Evolutionary conservation across 2,888 invertebrate genomes (phyloP).

Genomic region (Augiades crinisus): DNA sequence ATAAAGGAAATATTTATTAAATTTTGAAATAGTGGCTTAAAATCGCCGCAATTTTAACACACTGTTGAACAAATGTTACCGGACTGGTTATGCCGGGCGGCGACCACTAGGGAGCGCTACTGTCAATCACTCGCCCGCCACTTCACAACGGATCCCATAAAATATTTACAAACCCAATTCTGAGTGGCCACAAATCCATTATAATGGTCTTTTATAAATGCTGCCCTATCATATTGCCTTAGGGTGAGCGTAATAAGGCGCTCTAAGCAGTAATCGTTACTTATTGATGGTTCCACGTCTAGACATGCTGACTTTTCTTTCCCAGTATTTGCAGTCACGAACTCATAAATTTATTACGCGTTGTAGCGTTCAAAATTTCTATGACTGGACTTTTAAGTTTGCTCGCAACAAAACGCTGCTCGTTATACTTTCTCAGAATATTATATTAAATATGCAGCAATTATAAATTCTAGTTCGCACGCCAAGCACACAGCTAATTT

Average conservation of each 20-base stretch:
- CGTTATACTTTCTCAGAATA: neutral
- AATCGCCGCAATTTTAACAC: conserved; percentile 19
- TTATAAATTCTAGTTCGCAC: too few relatives aligned
- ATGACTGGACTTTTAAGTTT: conserved; percentile 2
- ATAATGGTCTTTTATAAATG: conserved; percentile 57
- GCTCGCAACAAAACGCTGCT: neutral
- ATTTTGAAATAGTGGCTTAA: conserved; percentile 6
- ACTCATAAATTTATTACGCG: conserved; percentile 37
- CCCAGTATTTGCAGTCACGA: conserved; percentile 68
- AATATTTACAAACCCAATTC: conserved; percentile 77
- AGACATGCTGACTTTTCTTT: conserved; percentile 54
- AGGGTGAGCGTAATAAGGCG: conserved; percentile 57
- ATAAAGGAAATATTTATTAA: neutral
- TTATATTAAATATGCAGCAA: too few relatives aligned
- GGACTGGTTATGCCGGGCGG: conserved; percentile 29
- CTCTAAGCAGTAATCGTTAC: conserved; percentile 59
- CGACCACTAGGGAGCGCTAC: conserved; percentile 50
- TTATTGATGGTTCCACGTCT: conserved; percentile 65
- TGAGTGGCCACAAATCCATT: conserved; percentile 70
- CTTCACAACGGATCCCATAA: conserved; percentile 66
- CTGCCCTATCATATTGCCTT: conserved; percentile 42
- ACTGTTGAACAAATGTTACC: conserved; percentile 16
- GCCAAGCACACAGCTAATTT: too few relatives aligned
- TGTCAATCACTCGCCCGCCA: conserved; percentile 69
- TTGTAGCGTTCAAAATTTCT: neutral